Evolutionary conservation across 2,113 vertebrate genomes (phyloP), one percentile per base, ranked within the genome.

Genomic region (Actenoides hombroni): DNA sequence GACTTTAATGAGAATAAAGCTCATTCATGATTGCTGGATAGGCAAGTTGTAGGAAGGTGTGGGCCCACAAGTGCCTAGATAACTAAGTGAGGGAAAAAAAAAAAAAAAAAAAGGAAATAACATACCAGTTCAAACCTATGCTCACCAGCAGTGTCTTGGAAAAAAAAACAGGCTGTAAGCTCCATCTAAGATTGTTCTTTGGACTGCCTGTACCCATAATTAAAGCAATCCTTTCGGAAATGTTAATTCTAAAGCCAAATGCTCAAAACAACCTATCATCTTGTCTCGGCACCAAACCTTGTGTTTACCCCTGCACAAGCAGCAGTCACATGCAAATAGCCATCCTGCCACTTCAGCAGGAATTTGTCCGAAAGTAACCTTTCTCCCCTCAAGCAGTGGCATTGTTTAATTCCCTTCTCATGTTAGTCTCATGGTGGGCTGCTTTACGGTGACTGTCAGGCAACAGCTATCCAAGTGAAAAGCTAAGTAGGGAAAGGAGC

Each of bases 331-430:
- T 71, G 68, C 46, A 53, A 92, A 83, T 48, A 80, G 33, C 33
- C 24, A 24, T 68, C 60, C 56, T 16, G 42, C 25, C 0, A 0
- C 16, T 74, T 75, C 68, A 77, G 83, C n/a, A 90, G 71, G 44
- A 93, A 88, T 93, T 93, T 94, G 73, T 37, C 79, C 23, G 2
- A 88, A 63, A 86, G 73, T 94, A 96, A 94, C 85, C 76, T 90
- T 90, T 93, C 42, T 88, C 53, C 49, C 65, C 78, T 83, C 49
- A 92, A 82, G 65, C 65, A 16, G 16, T 1, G 0, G 35, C 33
- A 78, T 82, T 84, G 48, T 90, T 95, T 88, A 88, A 78, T 63
- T 83, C 73, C 8, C 28, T 86, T 84, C 80, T 81, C 57, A 53
- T 64, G 37, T 70, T n/a, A 67, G 71, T 83, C 46, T 77, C 68